These are phyloP conservation scores for Protula sp. DNA, from an alignment of 2,888 invertebrate genomes.

Conservation along the genomic window DNA sequence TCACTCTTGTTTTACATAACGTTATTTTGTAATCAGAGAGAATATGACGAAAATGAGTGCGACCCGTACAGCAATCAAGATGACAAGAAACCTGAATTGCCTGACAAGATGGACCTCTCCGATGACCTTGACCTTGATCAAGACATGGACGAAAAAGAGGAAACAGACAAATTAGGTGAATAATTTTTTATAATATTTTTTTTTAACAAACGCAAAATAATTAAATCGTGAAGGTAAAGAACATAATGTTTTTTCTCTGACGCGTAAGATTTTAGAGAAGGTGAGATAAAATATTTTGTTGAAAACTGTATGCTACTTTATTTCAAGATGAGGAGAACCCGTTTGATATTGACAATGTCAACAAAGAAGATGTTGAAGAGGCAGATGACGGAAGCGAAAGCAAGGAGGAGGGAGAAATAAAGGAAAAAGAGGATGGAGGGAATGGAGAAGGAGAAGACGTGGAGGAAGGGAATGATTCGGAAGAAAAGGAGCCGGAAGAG, in stretches of 20 bases:
- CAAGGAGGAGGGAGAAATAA: slow-evolving; percentile 27
- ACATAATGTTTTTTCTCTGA: background rate
- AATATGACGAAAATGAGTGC: slow-evolving; percentile 46
- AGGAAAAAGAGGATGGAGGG: slow-evolving; percentile 4
- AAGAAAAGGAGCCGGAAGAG: background rate
- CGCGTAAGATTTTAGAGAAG: background rate
- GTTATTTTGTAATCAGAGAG: slow-evolving; percentile 22
- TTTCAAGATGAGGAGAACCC: slow-evolving; percentile 17
- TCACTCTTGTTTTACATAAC: too few relatives aligned
- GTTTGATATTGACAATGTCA: slow-evolving; percentile 15
- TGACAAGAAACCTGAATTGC: slow-evolving; percentile 57
- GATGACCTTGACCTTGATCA: slow-evolving; percentile 78
- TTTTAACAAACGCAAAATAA: too few relatives aligned
- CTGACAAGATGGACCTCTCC: slow-evolving; percentile 81
- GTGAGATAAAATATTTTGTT: background rate
- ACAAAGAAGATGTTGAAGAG: slow-evolving; percentile 22
- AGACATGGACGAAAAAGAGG: slow-evolving; percentile 30
- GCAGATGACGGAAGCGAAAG: slow-evolving; percentile 16
- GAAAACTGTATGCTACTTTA: too few relatives aligned
- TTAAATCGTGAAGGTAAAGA: slow-evolving; percentile 2
- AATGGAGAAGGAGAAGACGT: background rate
- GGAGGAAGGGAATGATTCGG: slow-evolving; percentile 3
- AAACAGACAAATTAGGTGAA: too few relatives aligned
- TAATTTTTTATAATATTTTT: too few relatives aligned
- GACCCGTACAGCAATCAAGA: slow-evolving; percentile 40